These are phyloP conservation scores for Pantherophis vulpinus DNA, from an alignment of 2,797 vertebrate species.

Conservation along the genomic window DNA sequence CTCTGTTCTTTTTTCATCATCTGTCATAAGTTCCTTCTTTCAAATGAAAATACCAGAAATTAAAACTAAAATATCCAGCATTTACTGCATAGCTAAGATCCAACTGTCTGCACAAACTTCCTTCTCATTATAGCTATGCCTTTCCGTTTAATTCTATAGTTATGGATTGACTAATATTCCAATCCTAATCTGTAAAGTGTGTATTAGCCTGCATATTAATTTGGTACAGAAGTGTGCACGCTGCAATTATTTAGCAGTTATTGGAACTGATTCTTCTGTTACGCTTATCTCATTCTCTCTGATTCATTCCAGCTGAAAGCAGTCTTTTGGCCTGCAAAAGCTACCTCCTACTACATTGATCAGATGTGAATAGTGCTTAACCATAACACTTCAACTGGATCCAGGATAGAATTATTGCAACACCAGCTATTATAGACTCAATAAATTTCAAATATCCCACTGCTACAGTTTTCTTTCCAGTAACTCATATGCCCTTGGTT, in stretches of 20 bases:
- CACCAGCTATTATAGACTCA: neutral
- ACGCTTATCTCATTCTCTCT: neutral
- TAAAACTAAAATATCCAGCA: neutral
- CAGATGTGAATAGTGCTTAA: slow-evolving; percentile 3
- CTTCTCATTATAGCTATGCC: neutral
- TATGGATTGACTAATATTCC: neutral
- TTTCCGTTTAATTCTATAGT: neutral
- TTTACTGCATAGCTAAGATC: neutral
- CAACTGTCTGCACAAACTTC: neutral
- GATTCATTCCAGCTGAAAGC: slow-evolving; percentile 27
- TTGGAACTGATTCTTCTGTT: neutral
- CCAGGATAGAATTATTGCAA: neutral
- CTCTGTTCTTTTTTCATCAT: neutral
- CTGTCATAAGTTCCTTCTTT: neutral
- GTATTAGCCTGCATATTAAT: neutral
- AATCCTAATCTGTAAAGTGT: neutral
- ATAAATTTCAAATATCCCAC: slow-evolving; percentile 17
- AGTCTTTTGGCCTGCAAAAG: neutral
- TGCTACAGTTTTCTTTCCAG: slow-evolving; percentile 31
- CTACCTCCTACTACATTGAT: neutral
- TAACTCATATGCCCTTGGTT: slow-evolving; percentile 30
- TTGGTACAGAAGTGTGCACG: neutral
- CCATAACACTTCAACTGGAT: slow-evolving; percentile 20
- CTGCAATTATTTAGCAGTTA: neutral
- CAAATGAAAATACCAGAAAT: neutral